Percentiles rank a stretch among this genome's conserved stretches.
phyloP scores from a whole-genome alignment of 2,888 invertebrate genomes.

The Euproctis similis region DNA sequence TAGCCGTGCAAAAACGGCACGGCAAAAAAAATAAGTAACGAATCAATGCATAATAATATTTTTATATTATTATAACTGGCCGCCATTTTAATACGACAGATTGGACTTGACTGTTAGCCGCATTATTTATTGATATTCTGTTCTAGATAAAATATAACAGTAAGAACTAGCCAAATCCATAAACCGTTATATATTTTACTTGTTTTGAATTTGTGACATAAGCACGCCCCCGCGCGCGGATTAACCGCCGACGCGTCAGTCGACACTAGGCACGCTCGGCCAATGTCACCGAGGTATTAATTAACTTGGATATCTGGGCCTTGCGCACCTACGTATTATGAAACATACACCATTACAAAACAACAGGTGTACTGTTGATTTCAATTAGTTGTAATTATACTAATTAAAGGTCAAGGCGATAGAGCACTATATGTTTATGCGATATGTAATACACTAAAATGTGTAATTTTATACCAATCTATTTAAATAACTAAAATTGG shows the following conservation, averaged over 20 bases:
- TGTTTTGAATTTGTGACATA: constrained; percentile 27
- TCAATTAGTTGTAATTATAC: constrained; percentile 9
- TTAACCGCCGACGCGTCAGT: constrained; percentile 21
- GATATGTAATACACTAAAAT: too few relatives aligned
- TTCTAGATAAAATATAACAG: constrained; percentile 29
- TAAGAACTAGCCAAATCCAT: constrained; percentile 22
- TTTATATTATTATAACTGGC: too few relatives aligned
- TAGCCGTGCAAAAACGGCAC: constrained; percentile 11
- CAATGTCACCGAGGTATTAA: constrained; percentile 26
- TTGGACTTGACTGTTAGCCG: constrained; percentile 21
- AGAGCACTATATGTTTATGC: too few relatives aligned
- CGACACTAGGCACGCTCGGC: too few relatives aligned
- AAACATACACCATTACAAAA: constrained; percentile 18
- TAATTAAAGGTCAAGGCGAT: too few relatives aligned
- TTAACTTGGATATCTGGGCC: constrained; percentile 26
- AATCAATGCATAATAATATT: constrained; percentile 24
- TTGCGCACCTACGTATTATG: constrained; percentile 26
- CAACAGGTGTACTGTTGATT: constrained; percentile 13
- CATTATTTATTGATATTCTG: constrained; percentile 26
- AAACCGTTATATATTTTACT: constrained; percentile 32
- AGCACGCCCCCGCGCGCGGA: constrained; percentile 25
- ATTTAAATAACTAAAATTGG: too few relatives aligned
- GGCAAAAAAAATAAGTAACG: constrained; percentile 13
- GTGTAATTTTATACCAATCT: too few relatives aligned
- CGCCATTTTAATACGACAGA: constrained; percentile 18